Percentiles rank a stretch among this genome's conserved stretches.
These are phyloP conservation scores for Propithecus perrieri DNA, from an alignment of 2,797 vertebrate species.

Conservation along the genomic window DNA sequence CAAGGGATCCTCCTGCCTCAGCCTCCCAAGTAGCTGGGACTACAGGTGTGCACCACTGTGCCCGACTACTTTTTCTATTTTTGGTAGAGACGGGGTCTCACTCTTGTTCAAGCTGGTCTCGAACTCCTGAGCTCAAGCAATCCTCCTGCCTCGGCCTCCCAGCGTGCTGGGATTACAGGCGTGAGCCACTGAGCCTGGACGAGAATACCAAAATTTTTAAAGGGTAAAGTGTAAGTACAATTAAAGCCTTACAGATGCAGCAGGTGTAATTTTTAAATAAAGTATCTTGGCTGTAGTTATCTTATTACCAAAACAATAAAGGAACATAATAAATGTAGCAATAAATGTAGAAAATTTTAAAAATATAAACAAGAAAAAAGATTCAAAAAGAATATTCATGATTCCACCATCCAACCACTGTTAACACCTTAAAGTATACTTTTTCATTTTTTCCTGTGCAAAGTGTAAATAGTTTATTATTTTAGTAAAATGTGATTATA, in stretches of 20 bases:
- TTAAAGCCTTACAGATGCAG: neutral
- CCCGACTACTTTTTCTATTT: neutral
- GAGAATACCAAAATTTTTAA: neutral
- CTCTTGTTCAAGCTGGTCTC: too few relatives aligned
- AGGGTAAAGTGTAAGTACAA: neutral
- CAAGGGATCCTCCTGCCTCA: neutral
- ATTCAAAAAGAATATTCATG: slow-evolving; percentile 33
- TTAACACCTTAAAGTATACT: neutral
- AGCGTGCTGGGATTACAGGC: neutral
- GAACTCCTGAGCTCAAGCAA: neutral
- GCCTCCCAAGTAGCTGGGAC: neutral
- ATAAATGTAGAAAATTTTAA: neutral
- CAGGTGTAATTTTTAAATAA: slow-evolving; percentile 24
- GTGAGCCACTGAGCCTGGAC: neutral
- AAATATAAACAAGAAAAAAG: neutral
- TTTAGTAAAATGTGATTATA: slow-evolving; percentile 13
- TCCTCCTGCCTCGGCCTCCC: neutral
- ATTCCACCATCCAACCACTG: neutral
- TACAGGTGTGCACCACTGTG: neutral
- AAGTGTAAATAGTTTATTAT: slow-evolving; percentile 30
- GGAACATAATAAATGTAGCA: neutral
- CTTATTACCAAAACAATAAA: slow-evolving; percentile 17
- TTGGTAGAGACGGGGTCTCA: too few relatives aligned
- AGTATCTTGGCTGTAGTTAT: neutral
- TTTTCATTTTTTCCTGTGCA: slow-evolving; percentile 21